Base-by-base conservation (phyloP, 2,888 invertebrate genomes). In the Tenthredo mesomela region DNA sequence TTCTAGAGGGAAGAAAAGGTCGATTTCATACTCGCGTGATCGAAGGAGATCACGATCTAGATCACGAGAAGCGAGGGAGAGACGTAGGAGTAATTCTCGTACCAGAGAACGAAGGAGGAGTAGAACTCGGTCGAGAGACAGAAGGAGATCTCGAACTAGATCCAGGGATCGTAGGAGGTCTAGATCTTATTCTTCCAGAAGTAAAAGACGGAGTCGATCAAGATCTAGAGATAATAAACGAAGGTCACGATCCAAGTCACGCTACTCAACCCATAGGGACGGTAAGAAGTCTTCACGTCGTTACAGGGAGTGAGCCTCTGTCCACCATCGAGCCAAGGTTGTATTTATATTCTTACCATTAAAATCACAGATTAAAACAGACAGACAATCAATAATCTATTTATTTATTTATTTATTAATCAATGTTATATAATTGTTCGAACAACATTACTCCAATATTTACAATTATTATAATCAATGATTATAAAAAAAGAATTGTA, bases 271-370 rank as follows among this genome's bases (percentile, higher is more conserved):
- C 87, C 91, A 92, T 89, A 92, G 93, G 87, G 93, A 93, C 88
- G 92, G 92, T 92, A 93, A 93, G 91, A 93, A 92, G 91, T 92
- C 92, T 85, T 90, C 92, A 85, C 93, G 91, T 89, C 92, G 93
- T 87, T 93, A 93, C 92, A 91, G 91, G 91, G 92, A 93, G 90
- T 93, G 90, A 93, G 85, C 73, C 33, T 71, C 84, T 67, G 67
- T 87, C 85, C 86, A 86, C 43, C 85, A 84, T 67, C 71, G 50
- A 84, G 70, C 82, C 87, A 89, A 89, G 89, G 89, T 89, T 88
- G 89, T 89, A 89, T 88, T 82, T 82, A 82, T 67, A 82, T 82
- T 82, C 47, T 67, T 67, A 82, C 47, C 67, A 47, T 82, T 82
- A 25, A 2, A 65, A 82, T 82, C 65, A 82, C 65, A 82, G 82